phyloP scores from a whole-genome alignment of 2,888 invertebrate genomes.

The Helleia helle region DNA sequence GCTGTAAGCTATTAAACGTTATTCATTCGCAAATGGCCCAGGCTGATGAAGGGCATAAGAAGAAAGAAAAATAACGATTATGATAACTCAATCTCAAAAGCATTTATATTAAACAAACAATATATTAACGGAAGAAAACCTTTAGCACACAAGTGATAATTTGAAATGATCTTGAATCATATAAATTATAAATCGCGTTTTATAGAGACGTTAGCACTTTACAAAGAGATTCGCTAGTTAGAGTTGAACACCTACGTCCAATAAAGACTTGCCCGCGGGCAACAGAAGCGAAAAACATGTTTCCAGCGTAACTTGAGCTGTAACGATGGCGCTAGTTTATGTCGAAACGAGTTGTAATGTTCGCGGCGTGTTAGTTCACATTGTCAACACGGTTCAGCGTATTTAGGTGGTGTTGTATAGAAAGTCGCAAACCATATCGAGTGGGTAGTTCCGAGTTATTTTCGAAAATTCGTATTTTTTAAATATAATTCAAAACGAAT shows the following conservation, averaged over 20 bases:
- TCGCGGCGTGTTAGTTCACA: conserved; percentile 17
- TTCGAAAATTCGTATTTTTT: conserved; percentile 14
- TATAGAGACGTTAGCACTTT: conserved; percentile 37
- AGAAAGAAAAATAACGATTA: no score
- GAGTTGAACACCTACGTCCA: conserved; percentile 46
- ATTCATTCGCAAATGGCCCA: no score
- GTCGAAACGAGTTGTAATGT: conserved; percentile 9
- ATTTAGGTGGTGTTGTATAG: conserved; percentile 39
- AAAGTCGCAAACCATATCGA: conserved; percentile 64
- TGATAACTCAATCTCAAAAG: no score
- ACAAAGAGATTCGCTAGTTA: conserved; percentile 31
- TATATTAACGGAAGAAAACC: no score
- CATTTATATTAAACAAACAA: no score
- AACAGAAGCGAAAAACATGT: conserved; percentile 47
- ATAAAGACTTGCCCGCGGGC: conserved; percentile 45
- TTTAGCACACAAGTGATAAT: no score
- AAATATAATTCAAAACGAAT: no score
- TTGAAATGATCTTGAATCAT: neutral
- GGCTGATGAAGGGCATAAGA: no score
- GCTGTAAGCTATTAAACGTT: no score
- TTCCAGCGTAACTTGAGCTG: conserved; percentile 31
- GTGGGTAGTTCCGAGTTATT: conserved; percentile 31
- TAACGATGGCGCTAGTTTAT: conserved; percentile 23
- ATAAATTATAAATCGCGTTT: neutral
- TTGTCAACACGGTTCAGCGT: conserved; percentile 27